Conservation (phyloP, 2,797 vertebrate genomes). For the Xyrichtys novacula region DNA sequence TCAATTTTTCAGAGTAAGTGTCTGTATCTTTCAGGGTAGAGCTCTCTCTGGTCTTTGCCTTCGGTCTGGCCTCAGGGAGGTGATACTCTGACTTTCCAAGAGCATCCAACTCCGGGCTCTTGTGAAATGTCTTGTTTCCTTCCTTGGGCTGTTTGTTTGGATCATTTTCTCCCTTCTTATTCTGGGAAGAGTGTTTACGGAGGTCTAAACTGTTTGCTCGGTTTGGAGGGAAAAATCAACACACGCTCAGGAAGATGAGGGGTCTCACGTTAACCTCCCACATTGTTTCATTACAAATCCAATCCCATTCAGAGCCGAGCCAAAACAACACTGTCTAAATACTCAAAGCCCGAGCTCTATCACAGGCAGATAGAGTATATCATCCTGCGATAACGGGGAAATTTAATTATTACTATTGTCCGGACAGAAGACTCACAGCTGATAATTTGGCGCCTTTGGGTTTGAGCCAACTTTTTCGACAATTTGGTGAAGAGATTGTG, state of each 20-base stretch:
- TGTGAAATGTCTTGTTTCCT: not conserved
- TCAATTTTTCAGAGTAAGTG: not conserved
- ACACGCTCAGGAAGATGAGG: constrained; percentile 1
- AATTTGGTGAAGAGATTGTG: constrained; percentile 20
- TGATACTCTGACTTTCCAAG: not conserved
- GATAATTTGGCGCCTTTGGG: constrained; percentile 45
- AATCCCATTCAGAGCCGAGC: not conserved
- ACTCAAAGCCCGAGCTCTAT: not conserved
- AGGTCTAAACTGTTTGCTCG: not conserved
- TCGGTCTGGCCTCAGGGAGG: not conserved
- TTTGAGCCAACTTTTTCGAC: constrained; percentile 19
- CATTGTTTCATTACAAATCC: not conserved
- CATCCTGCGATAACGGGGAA: constrained; percentile 34
- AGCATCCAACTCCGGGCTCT: not conserved
- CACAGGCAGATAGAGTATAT: constrained; percentile 31
- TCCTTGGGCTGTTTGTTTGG: not conserved
- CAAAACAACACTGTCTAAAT: constrained; percentile 29
- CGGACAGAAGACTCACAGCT: constrained; percentile 32
- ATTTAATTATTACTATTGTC: constrained; percentile 63
- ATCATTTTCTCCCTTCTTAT: not conserved
- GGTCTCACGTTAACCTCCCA: constrained; percentile 8
- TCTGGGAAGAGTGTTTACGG: not conserved
- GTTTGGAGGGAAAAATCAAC: constrained; percentile 2
- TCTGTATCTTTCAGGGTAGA: not conserved
- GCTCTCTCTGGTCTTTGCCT: not conserved